Conservation (phyloP, 2,888 invertebrate genomes). For the Stramonita haemastoma region DNA sequence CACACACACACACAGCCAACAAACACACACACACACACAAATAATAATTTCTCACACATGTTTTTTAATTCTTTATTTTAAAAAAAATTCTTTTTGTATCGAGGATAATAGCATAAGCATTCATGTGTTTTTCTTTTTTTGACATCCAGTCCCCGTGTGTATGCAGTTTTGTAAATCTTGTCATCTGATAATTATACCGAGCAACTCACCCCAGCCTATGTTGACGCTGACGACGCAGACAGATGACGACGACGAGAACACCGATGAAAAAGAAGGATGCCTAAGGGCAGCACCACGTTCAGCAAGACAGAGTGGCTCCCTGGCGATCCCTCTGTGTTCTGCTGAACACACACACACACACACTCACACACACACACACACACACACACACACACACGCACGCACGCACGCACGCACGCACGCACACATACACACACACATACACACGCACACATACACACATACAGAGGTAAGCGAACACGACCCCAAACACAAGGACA, state of each 20-base stretch:
- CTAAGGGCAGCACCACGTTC: conserved; percentile 62
- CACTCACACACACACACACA: not conserved
- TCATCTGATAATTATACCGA: not conserved
- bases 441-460: too few relatives aligned
- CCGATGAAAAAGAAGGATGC: conserved; percentile 55
- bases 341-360: not conserved
- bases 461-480: not conserved
- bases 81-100: too few relatives aligned
- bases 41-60: too few relatives aligned
- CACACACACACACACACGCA: not conserved
- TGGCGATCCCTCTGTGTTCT: not conserved
- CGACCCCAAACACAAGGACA: too few relatives aligned
- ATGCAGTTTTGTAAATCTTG: too few relatives aligned
- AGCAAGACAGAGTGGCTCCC: conserved; percentile 39
- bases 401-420: not conserved
- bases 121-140: too few relatives aligned
- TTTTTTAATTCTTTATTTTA: too few relatives aligned
- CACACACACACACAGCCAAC: not conserved
- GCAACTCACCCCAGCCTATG: conserved; percentile 24
- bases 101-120: too few relatives aligned
- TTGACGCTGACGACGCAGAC: conserved; percentile 44
- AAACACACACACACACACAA: conserved; percentile 13
- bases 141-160: too few relatives aligned
- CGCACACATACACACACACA: too few relatives aligned
- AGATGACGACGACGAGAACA: conserved; percentile 55